Evolutionary conservation across 1,140 invertebrate genomes (phyloP).

Genomic region (Formica selysi): DNA sequence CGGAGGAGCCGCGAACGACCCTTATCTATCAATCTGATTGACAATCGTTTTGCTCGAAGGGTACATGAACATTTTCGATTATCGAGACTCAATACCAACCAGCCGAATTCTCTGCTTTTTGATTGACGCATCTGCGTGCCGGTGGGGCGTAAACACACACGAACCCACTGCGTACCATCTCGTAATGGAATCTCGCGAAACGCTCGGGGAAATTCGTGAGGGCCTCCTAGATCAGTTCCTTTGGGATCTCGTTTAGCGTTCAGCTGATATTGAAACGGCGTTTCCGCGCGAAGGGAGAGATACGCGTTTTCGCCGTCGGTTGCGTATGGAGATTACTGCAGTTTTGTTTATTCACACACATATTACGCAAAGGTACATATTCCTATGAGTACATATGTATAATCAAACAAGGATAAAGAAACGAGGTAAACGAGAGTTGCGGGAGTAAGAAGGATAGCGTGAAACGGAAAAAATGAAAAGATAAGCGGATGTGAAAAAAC

Average conservation of each 20-base stretch:
- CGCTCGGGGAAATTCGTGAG: constrained; percentile 62
- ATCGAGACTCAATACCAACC: constrained; percentile 49
- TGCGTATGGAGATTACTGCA: constrained; percentile 71
- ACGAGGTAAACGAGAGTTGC: not conserved
- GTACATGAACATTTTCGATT: constrained; percentile 61
- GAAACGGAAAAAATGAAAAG: constrained; percentile 22
- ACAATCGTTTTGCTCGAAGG: constrained; percentile 60
- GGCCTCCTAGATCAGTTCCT: constrained; percentile 55
- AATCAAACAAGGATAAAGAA: not conserved
- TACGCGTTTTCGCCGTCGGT: constrained; percentile 67
- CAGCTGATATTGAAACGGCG: constrained; percentile 75
- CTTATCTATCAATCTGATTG: constrained; percentile 64
- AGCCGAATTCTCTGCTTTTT: constrained; percentile 47
- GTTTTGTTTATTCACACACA: constrained; percentile 81
- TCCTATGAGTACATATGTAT: not conserved
- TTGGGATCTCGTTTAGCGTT: constrained; percentile 77
- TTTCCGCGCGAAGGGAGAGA: constrained; percentile 71
- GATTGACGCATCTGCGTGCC: constrained; percentile 62
- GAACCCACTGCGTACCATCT: constrained; percentile 38
- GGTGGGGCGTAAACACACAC: constrained; percentile 43
- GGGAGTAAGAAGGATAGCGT: not conserved
- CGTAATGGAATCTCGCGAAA: constrained; percentile 68
- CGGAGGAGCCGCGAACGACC: constrained; percentile 35
- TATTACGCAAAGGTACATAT: constrained; percentile 60
- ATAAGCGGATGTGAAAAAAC: constrained; percentile 1